Conservation (phyloP, 2,797 vertebrate species). For the Anguilla pacifica region DNA sequence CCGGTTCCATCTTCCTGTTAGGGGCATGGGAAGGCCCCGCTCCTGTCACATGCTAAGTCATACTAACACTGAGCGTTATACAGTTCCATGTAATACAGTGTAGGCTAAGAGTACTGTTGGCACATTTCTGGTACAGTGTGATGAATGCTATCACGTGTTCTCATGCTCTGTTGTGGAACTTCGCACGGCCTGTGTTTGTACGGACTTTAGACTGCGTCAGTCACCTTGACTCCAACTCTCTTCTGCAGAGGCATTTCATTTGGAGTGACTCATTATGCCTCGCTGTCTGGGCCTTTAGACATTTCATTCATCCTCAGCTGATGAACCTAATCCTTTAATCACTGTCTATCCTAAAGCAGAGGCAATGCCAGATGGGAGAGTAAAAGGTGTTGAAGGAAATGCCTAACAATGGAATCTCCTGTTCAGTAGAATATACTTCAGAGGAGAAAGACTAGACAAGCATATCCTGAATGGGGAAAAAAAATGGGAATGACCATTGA, state of each 20-base stretch:
- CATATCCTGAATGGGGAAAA: neutral
- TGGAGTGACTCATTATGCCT: neutral
- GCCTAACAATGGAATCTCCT: constrained; percentile 2
- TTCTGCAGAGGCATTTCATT: neutral
- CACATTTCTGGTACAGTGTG: neutral
- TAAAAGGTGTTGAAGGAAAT: neutral
- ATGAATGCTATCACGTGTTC: neutral
- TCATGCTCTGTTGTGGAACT: too few relatives aligned
- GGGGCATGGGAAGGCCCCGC: neutral
- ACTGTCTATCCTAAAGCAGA: constrained; percentile 1
- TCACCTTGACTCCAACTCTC: neutral
- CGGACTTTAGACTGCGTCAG: neutral
- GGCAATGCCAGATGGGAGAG: neutral
- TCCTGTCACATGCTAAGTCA: neutral
- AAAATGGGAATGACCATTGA: constrained; percentile 1
- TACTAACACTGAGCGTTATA: neutral
- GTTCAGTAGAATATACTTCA: neutral
- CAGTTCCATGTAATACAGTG: neutral
- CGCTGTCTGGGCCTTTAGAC: neutral
- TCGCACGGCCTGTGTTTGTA: neutral
- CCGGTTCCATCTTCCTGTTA: neutral
- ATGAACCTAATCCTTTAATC: constrained; percentile 13
- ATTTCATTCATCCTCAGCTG: neutral
- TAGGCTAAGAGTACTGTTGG: neutral
- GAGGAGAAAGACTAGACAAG: neutral